These are phyloP conservation scores for Leptinotarsa lineolata DNA, from an alignment of 1,140 invertebrate species.

Conservation along the genomic window DNA sequence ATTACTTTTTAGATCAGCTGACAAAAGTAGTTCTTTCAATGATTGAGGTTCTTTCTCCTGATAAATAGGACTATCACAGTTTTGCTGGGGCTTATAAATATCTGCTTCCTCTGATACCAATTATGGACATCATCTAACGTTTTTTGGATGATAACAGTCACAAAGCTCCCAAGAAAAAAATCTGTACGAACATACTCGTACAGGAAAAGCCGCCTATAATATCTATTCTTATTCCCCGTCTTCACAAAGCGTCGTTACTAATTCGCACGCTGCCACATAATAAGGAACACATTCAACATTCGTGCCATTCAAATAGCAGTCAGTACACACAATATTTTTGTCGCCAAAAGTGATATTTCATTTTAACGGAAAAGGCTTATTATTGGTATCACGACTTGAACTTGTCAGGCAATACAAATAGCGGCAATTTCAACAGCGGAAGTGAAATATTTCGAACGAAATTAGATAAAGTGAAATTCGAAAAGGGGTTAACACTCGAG, in stretches of 20 bases:
- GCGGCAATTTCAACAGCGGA: constrained; percentile 35
- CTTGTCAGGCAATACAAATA: constrained; percentile 40
- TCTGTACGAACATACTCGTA: neutral
- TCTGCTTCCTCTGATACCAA: no score
- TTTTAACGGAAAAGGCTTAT: constrained; percentile 28
- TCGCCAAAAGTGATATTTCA: constrained; percentile 15
- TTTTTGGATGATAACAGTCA: no score
- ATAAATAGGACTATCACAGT: no score
- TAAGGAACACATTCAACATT: neutral
- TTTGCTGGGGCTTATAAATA: no score
- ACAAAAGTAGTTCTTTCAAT: no score
- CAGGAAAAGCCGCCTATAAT: neutral
- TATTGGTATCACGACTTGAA: constrained; percentile 39
- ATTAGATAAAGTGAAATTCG: constrained; percentile 40
- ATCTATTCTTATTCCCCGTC: neutral
- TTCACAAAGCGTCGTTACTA: neutral
- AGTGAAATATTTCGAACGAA: constrained; percentile 41
- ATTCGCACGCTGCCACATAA: neutral
- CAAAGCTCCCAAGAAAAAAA: neutral
- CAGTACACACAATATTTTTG: neutral
- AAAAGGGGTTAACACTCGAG: constrained; percentile 34
- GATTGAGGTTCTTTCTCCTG: no score
- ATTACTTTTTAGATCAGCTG: no score
- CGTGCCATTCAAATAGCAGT: neutral
- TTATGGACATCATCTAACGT: no score